Percentiles rank a stretch among this genome's conserved stretches.
These are phyloP conservation scores for Strongylocentrotus purpuratus DNA, from an alignment of 35 echinoderm and acorn worm species.

Conservation along the genomic window DNA sequence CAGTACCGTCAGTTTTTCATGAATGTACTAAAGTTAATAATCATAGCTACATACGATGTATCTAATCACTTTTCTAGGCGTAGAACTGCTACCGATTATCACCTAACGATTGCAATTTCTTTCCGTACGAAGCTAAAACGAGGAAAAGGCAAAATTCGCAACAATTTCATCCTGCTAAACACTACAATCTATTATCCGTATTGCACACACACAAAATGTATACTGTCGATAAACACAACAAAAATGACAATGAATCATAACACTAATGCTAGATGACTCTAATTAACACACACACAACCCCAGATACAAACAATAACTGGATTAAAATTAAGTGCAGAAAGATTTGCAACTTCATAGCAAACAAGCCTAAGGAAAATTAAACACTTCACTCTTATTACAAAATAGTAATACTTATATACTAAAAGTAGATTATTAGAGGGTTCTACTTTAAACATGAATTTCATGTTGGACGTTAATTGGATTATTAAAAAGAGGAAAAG, in stretches of 20 bases:
- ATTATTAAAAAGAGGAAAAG: neutral
- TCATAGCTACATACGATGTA: neutral
- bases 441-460: neutral
- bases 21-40: neutral
- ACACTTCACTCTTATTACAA: neutral
- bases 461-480: neutral
- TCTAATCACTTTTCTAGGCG: neutral
- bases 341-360: neutral
- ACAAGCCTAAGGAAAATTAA: neutral
- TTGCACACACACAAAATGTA: slow-evolving; percentile 38
- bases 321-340: neutral
- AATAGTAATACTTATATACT: neutral
- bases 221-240: slow-evolving; percentile 12
- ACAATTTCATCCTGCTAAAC: slow-evolving; percentile 1
- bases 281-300: neutral
- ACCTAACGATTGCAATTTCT: neutral
- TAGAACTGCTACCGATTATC: neutral
- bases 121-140: neutral
- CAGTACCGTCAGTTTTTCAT: neutral
- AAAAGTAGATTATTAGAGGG: neutral
- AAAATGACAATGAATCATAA: slow-evolving; percentile 14
- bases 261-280: neutral
- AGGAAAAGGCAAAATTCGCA: neutral
- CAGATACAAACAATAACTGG: neutral
- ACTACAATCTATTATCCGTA: slow-evolving; percentile 11